phyloP scores from a whole-genome alignment of 2,797 vertebrate species.

The Chelidonichthys spinosus region DNA sequence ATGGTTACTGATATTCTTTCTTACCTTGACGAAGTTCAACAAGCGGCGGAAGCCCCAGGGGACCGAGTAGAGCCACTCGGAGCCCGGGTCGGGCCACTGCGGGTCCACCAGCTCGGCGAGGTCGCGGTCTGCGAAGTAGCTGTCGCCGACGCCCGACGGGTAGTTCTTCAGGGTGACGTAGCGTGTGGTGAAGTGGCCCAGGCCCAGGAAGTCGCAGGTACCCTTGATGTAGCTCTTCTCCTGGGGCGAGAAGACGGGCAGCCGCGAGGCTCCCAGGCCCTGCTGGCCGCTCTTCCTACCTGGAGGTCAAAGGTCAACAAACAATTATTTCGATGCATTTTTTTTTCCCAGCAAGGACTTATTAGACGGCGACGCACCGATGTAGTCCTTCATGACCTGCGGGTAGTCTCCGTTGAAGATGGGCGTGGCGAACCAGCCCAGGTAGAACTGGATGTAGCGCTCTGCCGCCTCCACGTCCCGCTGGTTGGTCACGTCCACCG shows the following conservation, averaged over 20 bases:
- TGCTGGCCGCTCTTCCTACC: conserved; percentile 91
- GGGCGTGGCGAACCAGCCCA: conserved; percentile 94
- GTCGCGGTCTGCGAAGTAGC: conserved; percentile 88
- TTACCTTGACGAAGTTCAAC: conserved; percentile 92
- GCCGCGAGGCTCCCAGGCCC: conserved; percentile 86
- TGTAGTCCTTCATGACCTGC: conserved; percentile 91
- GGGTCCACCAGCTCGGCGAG: conserved; percentile 91
- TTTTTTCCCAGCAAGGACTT: too few relatives aligned
- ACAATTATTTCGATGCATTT: too few relatives aligned
- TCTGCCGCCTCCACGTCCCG: conserved; percentile 89
- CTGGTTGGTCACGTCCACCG: conserved; percentile 87
- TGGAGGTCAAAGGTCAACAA: conserved; percentile 52
- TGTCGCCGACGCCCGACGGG: conserved; percentile 82
- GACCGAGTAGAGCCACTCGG: conserved; percentile 89
- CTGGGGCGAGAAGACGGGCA: conserved; percentile 89
- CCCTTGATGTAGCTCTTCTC: conserved; percentile 92
- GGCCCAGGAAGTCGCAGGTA: conserved; percentile 91
- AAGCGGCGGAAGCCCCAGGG: conserved; percentile 93
- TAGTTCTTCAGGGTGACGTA: conserved; percentile 89
- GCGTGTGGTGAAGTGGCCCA: conserved; percentile 91
- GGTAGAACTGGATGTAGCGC: conserved; percentile 91
- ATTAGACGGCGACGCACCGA: conserved; percentile 80
- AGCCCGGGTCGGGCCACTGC: conserved; percentile 88
- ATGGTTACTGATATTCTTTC: too few relatives aligned
- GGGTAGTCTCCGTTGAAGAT: conserved; percentile 94